phyloP scores from a whole-genome alignment of 2,797 vertebrate genomes.

The Limosa lapponica region DNA sequence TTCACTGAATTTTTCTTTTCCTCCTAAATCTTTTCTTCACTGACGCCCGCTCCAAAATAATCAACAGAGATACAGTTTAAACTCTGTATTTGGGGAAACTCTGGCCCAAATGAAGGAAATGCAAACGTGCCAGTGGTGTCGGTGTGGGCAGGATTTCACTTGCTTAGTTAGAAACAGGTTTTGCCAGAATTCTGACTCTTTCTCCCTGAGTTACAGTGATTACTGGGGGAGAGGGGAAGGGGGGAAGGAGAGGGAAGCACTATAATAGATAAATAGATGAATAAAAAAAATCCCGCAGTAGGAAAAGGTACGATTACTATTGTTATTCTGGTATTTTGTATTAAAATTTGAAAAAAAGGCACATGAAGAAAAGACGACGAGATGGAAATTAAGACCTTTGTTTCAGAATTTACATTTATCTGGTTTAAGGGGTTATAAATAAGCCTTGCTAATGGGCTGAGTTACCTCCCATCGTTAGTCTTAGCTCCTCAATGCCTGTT shows the following conservation, averaged over 20 bases:
- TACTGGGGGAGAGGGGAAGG: conserved; percentile 10
- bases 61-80: neutral
- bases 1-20: neutral
- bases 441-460: neutral
- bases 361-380: neutral
- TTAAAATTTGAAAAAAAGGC: neutral
- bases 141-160: conserved; percentile 46
- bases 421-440: conserved; percentile 3
- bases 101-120: neutral
- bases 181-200: conserved; percentile 43
- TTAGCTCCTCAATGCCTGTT: conserved; percentile 39
- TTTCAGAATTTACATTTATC: neutral
- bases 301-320: neutral
- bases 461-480: neutral
- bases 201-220: conserved; percentile 11
- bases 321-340: neutral
- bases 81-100: neutral
- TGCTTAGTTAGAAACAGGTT: conserved; percentile 47
- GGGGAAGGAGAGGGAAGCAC: neutral
- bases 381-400: neutral
- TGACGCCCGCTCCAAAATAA: neutral
- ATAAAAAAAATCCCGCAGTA: neutral
- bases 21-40: neutral
- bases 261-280: neutral
- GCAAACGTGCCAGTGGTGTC: neutral